A percentile compares a stretch with the other conserved stretches of the same genome.
These are phyloP conservation scores for Lepidochitona cinerea DNA, from an alignment of 2,888 invertebrate species.

Conservation along the genomic window DNA sequence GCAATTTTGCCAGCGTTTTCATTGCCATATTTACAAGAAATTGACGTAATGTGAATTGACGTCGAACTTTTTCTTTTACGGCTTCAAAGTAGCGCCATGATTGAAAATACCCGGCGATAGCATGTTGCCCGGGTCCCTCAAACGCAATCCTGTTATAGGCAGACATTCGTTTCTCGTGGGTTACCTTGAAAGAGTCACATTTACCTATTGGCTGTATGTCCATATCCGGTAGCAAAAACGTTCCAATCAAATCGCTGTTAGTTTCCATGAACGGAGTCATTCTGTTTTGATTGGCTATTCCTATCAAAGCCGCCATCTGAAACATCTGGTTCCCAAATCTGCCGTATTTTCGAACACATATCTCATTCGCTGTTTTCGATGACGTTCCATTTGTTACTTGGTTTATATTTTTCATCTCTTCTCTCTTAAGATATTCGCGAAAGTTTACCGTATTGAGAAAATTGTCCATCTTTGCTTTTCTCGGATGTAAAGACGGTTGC, in stretches of 20 bases:
- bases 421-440: too few relatives aligned
- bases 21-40: neutral
- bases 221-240: neutral
- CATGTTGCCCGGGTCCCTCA: neutral
- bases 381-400: too few relatives aligned
- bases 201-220: neutral
- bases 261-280: constrained; percentile 48
- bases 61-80: neutral
- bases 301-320: constrained; percentile 51
- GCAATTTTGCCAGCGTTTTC: neutral
- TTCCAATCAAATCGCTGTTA: neutral
- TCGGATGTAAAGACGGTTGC: too few relatives aligned
- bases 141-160: neutral
- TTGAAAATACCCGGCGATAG: neutral
- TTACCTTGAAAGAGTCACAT: neutral
- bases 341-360: constrained; percentile 22
- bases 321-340: constrained; percentile 60
- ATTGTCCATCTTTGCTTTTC: too few relatives aligned
- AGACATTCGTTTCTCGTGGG: neutral
- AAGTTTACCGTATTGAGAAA: too few relatives aligned
- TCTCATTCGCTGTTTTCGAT: too few relatives aligned
- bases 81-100: neutral
- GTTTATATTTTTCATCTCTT: too few relatives aligned
- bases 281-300: constrained; percentile 45
- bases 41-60: neutral